Base-by-base conservation (phyloP, 2,888 invertebrate species). In the Creontiades dilutus region DNA sequence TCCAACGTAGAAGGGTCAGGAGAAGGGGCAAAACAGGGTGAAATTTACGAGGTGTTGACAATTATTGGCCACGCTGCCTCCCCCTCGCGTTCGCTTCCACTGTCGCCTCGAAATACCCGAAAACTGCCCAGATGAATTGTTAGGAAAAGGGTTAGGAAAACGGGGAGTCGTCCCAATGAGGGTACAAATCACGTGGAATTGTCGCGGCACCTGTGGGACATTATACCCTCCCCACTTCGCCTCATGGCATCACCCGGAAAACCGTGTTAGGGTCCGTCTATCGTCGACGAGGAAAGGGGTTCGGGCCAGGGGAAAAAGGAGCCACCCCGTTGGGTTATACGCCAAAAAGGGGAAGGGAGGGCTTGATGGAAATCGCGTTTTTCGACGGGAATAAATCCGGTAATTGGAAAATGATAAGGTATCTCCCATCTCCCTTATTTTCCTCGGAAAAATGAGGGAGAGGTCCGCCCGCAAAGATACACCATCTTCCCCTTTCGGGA, bases 331-430 rank as follows among this genome's bases (percentile, higher is more conserved):
- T n/a, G 16, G 12, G 61, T 52, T 52, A 52, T 52, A 52, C 52
- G 14, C 3, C 37, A 37, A 7, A 37, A 37, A 7, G 37, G 52
- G 52, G 52, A n/a, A n/a, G n/a, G n/a, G n/a, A n/a, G n/a, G n/a
- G n/a, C n/a, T 52, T 52, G 52, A 52, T 52, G 52, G 52, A 52
- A 52, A 52, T 52, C 52, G 52, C 52, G 16, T 52, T 52, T 52
- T 52, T 52, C 52, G 78, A 19, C 11, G 78, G 78, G 78, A 37
- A 85, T 85, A 85, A 85, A 85, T 85, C 85, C 57, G 55, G 57
- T 85, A 85, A 85, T 85, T 85, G 85, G 85, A 85, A 85, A 85
- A 85, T 61, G 85, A 85, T 85, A 85, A 85, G 85, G 57, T 14
- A 84, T 55, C 55, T 61, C 55, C 5, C 52, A 37, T 57, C 37